Base-by-base conservation (phyloP, 1,140 invertebrate genomes). In the Mya arenaria region DNA sequence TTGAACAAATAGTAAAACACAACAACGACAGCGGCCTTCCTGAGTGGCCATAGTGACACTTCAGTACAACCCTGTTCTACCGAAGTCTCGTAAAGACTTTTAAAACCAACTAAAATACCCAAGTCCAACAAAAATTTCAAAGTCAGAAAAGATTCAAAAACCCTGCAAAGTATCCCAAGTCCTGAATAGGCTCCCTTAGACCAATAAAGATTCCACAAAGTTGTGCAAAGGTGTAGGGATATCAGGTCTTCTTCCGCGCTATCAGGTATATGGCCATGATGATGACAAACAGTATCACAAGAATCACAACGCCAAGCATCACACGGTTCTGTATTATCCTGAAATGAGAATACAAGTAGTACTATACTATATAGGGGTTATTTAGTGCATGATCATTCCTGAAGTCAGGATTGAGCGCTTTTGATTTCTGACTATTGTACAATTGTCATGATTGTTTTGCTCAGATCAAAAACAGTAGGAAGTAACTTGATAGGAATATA, bases 301-400 rank as follows among this genome's bases (percentile, higher is more conserved):
- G 39, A 62, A 87, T 86, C 37, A 92, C 85, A 25, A 85, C 87
- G 4, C 91, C 65, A 52, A 92, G 85, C 62, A 92, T 58, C n/a
- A 92, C 72, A 65, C 90, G 80, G 75, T 92, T 92, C 83, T 92
- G 92, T 58, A 92, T 91, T 41, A 92, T 89, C 73, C 92, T 92
- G 89, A 63, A 90, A 87, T 44, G 71, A 69, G 65, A 86, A 75
- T 73, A 72, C 41, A 68, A 52, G n/a, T 23, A 15, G 19, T 41
- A 25, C n/a, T 15, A 3, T 1, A 52, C 19, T n/a, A 52, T 1
- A n/a, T 52, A 3, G 48, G 25, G 4, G 25, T 52, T n/a, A n/a
- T n/a, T n/a, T n/a, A n/a, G n/a, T n/a, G n/a, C n/a, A n/a, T n/a
- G n/a, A n/a, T n/a, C n/a, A n/a, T n/a, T n/a, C n/a, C n/a, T n/a